phyloP scores from a whole-genome alignment of 2,113 vertebrate genomes.

The Psophia crepitans region DNA sequence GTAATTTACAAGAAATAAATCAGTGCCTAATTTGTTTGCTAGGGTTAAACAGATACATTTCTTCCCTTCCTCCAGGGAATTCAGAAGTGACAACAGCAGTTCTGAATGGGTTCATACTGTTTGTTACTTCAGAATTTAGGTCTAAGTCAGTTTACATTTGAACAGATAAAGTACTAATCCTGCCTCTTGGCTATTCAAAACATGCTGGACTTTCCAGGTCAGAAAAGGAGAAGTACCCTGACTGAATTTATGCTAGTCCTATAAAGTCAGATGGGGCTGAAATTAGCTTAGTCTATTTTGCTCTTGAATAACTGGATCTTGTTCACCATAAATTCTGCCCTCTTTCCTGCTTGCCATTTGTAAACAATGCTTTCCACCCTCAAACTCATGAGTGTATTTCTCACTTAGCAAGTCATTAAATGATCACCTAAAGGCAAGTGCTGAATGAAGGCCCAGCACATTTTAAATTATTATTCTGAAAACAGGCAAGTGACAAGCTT shows the following conservation, averaged over 20 bases:
- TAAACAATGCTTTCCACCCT: not conserved
- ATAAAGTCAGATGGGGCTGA: not conserved
- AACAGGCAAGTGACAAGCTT: not conserved
- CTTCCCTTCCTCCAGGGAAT: not conserved
- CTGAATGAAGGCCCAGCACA: not conserved
- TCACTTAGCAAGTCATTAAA: not conserved
- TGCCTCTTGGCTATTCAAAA: not conserved
- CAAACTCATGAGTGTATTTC: not conserved
- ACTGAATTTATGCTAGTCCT: not conserved
- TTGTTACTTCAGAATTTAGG: not conserved
- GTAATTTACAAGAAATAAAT: not conserved
- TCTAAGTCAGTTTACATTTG: not conserved
- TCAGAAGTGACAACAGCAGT: not conserved
- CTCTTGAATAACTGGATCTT: not conserved
- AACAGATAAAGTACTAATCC: not conserved
- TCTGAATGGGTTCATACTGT: not conserved
- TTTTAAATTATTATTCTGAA: not conserved
- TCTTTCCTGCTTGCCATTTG: not conserved
- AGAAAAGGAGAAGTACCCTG: not conserved
- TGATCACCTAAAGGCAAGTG: not conserved
- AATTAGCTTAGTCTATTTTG: not conserved
- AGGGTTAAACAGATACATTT: not conserved
- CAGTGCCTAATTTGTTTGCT: not conserved
- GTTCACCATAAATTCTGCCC: not conserved
- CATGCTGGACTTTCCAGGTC: not conserved